Conservation (phyloP, 2,797 vertebrate genomes). For the Syngnathus rostellatus region DNA sequence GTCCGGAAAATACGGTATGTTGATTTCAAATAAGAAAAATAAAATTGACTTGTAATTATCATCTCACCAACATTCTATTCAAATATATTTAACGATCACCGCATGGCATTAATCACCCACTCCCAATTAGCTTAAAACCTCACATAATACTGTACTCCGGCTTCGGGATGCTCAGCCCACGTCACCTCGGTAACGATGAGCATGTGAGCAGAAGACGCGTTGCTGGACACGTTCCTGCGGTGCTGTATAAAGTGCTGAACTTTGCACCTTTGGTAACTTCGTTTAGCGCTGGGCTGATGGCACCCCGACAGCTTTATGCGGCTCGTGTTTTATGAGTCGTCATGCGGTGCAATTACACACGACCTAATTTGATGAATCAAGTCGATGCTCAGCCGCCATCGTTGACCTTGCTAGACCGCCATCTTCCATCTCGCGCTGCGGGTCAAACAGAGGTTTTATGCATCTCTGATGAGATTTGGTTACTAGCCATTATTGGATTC, state of each 20-base stretch:
- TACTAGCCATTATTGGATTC: background rate
- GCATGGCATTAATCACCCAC: background rate
- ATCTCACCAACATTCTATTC: background rate
- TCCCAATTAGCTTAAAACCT: background rate
- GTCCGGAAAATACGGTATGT: too few species aligned
- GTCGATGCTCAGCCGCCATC: constrained; percentile 78
- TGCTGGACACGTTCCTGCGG: constrained; percentile 66
- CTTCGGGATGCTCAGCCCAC: background rate
- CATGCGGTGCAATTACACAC: constrained; percentile 84
- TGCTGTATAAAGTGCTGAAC: constrained; percentile 77
- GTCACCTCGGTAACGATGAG: constrained; percentile 27
- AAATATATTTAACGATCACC: background rate
- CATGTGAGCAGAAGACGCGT: constrained; percentile 36
- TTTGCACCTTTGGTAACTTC: constrained; percentile 79
- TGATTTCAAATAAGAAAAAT: background rate
- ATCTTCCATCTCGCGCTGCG: constrained; percentile 64
- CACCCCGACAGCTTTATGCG: constrained; percentile 89
- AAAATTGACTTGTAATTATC: background rate
- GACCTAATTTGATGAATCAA: constrained; percentile 96
- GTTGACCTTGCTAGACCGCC: constrained; percentile 73
- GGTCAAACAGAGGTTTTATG: constrained; percentile 71
- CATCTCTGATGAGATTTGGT: constrained; percentile 4
- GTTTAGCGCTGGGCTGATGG: constrained; percentile 84
- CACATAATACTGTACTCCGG: background rate
- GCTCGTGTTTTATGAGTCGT: constrained; percentile 80